Conservation (phyloP, 2,888 invertebrate species). For the Epistrophe eligans region DNA sequence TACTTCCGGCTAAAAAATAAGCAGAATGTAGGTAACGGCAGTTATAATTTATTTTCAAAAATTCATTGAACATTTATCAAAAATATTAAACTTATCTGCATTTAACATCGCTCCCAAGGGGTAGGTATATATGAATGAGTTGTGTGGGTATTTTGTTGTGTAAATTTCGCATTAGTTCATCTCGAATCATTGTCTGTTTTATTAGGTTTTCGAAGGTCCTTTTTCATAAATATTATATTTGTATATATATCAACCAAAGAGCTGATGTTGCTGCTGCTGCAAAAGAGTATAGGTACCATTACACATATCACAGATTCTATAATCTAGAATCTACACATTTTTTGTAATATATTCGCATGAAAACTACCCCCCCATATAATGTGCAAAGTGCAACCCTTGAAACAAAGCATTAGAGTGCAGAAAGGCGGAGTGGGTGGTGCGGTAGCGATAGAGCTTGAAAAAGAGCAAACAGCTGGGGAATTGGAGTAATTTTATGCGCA, state of each 20-base stretch:
- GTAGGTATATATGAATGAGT: not conserved
- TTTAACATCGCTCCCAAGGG: not conserved
- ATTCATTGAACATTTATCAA: slow-evolving; percentile 25
- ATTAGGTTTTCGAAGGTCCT: slow-evolving; percentile 13
- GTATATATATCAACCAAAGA: not conserved
- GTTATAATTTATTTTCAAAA: slow-evolving; percentile 13
- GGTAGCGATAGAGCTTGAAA: slow-evolving; percentile 15
- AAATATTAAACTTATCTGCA: slow-evolving; percentile 12
- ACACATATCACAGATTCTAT: slow-evolving; percentile 8
- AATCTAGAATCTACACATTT: slow-evolving; percentile 13
- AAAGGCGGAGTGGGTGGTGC: no score
- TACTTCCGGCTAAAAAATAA: not conserved
- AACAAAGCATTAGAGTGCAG: not conserved
- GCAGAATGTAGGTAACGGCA: not conserved
- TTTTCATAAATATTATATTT: slow-evolving; percentile 29
- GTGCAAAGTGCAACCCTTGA: not conserved
- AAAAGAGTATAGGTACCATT: not conserved
- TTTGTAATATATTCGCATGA: slow-evolving; percentile 27
- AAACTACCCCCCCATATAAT: not conserved
- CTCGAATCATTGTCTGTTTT: slow-evolving; percentile 18
- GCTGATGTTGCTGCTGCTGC: not conserved
- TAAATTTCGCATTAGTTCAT: slow-evolving; percentile 7
- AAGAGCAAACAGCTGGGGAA: slow-evolving; percentile 31
- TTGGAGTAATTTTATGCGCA: slow-evolving; percentile 49
- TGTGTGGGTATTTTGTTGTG: not conserved